These are phyloP conservation scores for Euphydryas editha DNA, from an alignment of 2,888 invertebrate species.

Conservation along the genomic window DNA sequence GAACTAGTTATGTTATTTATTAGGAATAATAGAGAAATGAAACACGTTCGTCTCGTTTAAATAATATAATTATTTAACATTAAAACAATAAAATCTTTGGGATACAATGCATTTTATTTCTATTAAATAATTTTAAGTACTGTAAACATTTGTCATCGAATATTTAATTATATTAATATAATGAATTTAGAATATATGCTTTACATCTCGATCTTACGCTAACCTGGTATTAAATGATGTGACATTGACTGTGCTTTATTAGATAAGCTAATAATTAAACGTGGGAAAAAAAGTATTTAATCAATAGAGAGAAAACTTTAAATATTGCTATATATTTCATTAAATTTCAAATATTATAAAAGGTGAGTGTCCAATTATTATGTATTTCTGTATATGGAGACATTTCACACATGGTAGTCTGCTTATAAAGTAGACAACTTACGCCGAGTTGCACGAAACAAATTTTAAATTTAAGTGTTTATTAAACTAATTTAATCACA, in stretches of 20 bases:
- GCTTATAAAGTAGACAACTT: too few species aligned
- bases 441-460: too few species aligned
- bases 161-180: slow-evolving; percentile 42
- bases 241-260: slow-evolving; percentile 21
- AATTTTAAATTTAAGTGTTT: too few species aligned
- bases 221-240: slow-evolving; percentile 20
- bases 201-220: slow-evolving; percentile 55
- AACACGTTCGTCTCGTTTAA: slow-evolving; percentile 50
- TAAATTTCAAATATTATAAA: not conserved
- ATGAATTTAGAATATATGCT: slow-evolving; percentile 81
- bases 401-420: too few species aligned
- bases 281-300: slow-evolving; percentile 6
- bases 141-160: slow-evolving; percentile 32
- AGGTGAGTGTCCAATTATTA: not conserved
- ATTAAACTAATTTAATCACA: too few species aligned
- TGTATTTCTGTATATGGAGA: not conserved
- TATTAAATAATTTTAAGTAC: slow-evolving; percentile 48
- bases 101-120: slow-evolving; percentile 68
- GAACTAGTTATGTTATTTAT: slow-evolving; percentile 34
- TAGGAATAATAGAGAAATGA: slow-evolving; percentile 50
- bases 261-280: slow-evolving; percentile 13
- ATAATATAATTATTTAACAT: slow-evolving; percentile 75
- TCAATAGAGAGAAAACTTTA: not conserved
- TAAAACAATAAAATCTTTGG: slow-evolving; percentile 74
- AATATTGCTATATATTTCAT: not conserved